Percentiles rank a stretch among this genome's conserved stretches.
Conservation (phyloP, 2,888 invertebrate species). For the Drosophila suboccidentalis region DNA sequence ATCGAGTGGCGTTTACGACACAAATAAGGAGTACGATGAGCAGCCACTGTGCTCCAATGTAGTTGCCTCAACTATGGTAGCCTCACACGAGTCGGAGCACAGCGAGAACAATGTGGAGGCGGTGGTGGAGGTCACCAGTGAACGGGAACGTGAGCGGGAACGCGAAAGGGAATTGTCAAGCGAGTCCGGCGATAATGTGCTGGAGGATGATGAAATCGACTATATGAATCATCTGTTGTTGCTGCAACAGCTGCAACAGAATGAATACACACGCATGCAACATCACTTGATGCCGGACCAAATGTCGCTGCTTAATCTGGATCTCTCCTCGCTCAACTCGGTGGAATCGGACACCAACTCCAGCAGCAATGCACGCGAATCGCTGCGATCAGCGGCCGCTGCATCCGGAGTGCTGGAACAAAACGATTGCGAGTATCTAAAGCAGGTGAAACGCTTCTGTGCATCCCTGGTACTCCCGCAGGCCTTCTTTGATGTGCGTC, state of each 20-base stretch:
- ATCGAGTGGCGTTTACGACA: constrained; percentile 69
- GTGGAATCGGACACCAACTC: constrained; percentile 70
- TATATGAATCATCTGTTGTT: constrained; percentile 73
- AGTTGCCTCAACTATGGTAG: constrained; percentile 26
- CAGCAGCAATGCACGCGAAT: constrained; percentile 72
- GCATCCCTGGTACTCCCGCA: constrained; percentile 84
- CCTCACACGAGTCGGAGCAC: constrained; percentile 53
- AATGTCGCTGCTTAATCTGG: constrained; percentile 64
- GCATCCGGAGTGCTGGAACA: constrained; percentile 78
- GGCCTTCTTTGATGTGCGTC: constrained; percentile 82
- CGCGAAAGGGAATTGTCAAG: constrained; percentile 41
- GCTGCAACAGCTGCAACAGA: constrained; percentile 80
- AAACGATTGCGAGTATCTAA: constrained; percentile 85
- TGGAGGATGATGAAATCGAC: constrained; percentile 72
- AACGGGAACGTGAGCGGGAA: constrained; percentile 40
- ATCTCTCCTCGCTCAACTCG: constrained; percentile 64
- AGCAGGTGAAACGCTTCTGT: constrained; percentile 84
- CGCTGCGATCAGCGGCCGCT: constrained; percentile 78
- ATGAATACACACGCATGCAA: constrained; percentile 74
- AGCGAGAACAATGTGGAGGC: constrained; percentile 59
- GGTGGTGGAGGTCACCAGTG: constrained; percentile 42
- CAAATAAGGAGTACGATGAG: constrained; percentile 81
- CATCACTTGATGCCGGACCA: constrained; percentile 73
- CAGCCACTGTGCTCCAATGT: constrained; percentile 51
- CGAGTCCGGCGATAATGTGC: constrained; percentile 60